Evolutionary conservation across 2,888 invertebrate species (phyloP).

Genomic region (Athetis lepigone): DNA sequence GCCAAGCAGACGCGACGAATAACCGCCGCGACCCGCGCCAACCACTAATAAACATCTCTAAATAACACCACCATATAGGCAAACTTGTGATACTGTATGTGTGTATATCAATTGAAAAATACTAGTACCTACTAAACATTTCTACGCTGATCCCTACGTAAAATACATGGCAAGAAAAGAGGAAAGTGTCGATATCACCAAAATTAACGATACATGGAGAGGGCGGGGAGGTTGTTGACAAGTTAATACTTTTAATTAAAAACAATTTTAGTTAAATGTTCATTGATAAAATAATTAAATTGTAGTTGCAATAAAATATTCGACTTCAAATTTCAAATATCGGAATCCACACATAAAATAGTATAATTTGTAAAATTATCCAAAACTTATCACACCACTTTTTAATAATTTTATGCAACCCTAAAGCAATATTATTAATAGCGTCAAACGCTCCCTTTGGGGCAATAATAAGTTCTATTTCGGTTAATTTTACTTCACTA

Average conservation of each 20-base stretch:
- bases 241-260: slow-evolving; percentile 66
- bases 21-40: slow-evolving; percentile 77
- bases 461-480: slow-evolving; percentile 88
- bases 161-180: slow-evolving; percentile 90
- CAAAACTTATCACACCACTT: slow-evolving; percentile 91
- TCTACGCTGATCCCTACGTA: slow-evolving; percentile 88
- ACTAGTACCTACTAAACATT: slow-evolving; percentile 85
- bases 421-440: slow-evolving; percentile 89
- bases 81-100: slow-evolving; percentile 86
- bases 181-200: slow-evolving; percentile 85
- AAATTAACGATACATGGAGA: slow-evolving; percentile 74
- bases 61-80: slow-evolving; percentile 87
- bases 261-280: slow-evolving; percentile 72
- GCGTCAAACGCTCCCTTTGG: slow-evolving; percentile 90
- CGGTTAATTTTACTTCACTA: slow-evolving; percentile 89
- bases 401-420: slow-evolving; percentile 89
- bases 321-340: slow-evolving; percentile 83
- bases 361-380: slow-evolving; percentile 91
- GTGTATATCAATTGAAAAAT: slow-evolving; percentile 89
- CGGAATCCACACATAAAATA: slow-evolving; percentile 90
- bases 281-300: slow-evolving; percentile 64
- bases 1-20: slow-evolving; percentile 81
- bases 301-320: slow-evolving; percentile 74
- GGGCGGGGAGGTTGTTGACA: slow-evolving; percentile 68
- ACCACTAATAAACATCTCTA: slow-evolving; percentile 86